Conservation (phyloP, 2,113 vertebrate species). For the Gallinago jamesoni region DNA sequence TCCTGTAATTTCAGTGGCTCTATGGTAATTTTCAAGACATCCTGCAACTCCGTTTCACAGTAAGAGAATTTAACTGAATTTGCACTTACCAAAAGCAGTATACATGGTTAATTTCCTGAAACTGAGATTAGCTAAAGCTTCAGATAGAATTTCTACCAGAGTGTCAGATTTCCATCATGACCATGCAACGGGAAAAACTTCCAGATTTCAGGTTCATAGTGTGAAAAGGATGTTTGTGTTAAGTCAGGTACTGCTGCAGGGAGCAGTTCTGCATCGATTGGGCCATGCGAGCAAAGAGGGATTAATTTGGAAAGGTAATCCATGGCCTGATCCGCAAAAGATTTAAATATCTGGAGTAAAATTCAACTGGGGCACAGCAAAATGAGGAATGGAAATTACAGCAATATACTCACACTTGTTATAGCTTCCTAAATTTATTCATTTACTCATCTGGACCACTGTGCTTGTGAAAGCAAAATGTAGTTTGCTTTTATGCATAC, state of each 20-base stretch:
- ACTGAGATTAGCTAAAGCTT: slow-evolving; percentile 14
- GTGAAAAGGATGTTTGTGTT: background rate
- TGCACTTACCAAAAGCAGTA: background rate
- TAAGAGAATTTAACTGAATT: slow-evolving; percentile 20
- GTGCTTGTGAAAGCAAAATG: background rate
- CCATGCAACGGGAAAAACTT: background rate
- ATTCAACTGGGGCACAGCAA: background rate
- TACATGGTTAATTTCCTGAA: background rate
- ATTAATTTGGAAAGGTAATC: slow-evolving; percentile 19
- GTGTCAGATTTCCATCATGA: background rate
- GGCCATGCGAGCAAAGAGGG: background rate
- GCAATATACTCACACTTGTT: background rate
- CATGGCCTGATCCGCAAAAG: background rate
- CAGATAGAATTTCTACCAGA: background rate
- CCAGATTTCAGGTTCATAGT: background rate
- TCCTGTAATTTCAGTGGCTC: background rate
- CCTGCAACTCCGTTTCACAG: slow-evolving; percentile 16
- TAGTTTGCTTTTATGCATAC: background rate
- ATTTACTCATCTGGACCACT: background rate
- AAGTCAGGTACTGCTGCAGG: background rate
- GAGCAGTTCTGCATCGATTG: background rate
- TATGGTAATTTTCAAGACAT: background rate
- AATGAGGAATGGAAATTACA: background rate
- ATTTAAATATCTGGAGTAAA: background rate
- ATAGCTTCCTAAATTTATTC: background rate